Base-by-base conservation (phyloP, 1,140 invertebrate genomes). In the Zaprionus nigranus region DNA sequence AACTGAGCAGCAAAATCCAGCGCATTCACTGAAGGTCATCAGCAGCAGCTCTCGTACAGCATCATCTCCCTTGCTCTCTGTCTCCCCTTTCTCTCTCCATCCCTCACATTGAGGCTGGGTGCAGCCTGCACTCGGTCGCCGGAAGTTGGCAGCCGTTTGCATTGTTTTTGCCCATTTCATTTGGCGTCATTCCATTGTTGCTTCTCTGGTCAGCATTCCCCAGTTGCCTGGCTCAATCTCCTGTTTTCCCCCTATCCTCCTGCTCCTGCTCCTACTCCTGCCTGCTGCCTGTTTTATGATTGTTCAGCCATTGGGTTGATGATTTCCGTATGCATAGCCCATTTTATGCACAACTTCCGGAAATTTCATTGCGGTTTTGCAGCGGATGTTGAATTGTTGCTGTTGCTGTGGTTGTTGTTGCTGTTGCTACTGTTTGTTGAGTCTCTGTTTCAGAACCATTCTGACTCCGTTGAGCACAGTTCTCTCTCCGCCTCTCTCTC, bases 281-380 rank as follows among this genome's bases (percentile, higher is more conserved):
- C 24, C 24, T 12, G 20, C 22, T 20, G 15, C 26, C 43, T 36
- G 53, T 61, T 59, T 43, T 80, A 49, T 84, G 85, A 81, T 88
- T 88, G 85, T 75, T 85, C 85, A 90, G 65, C 84, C 90, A 90
- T 85, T 84, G 90, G 88, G 85, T 91, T 91, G 88, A 91, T 91
- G 88, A 91, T 91, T 91, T 91, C 88, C 88, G 88, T 91, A 91
- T 91, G 84, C 90, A 90, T 91, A 82, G 73, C 88, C 86, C 84
- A 87, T 87, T 87, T 91, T 91, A 91, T 91, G 88, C 88, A 91
- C 77, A 88, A 82, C 85, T 91, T 91, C 84, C 88, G 84, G 88
- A 85, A 90, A 90, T 91, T 91, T 91, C 90, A 85, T 91, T 91
- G 88, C 84, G 88, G 88, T 88, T 75, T 91, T 81, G 76, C 86